A percentile compares a stretch with the other conserved stretches of the same genome.
phyloP scores from a whole-genome alignment of 37 sponge, comb jelly and placozoan species.

The Trichoplax adhaerens region DNA sequence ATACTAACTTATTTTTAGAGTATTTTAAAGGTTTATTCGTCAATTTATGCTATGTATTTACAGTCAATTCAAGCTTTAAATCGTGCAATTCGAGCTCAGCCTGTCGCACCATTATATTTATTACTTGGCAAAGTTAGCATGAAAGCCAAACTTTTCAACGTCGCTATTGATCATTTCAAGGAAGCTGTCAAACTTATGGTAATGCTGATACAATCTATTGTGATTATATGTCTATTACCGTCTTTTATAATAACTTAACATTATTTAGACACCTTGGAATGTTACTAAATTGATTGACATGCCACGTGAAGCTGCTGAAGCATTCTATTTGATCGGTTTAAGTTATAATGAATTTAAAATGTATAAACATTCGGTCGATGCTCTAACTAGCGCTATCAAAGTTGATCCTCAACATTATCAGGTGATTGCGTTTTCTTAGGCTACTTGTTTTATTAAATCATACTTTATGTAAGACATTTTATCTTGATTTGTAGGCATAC shows the following conservation, averaged over 20 bases:
- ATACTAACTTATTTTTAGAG: slow-evolving; percentile 5
- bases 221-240: no score
- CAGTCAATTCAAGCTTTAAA: slow-evolving; percentile 9
- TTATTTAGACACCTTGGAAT: no score
- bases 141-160: slow-evolving; percentile 29
- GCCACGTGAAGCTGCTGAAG: slow-evolving; percentile 8
- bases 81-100: background rate
- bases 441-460: background rate
- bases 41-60: background rate
- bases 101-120: slow-evolving; percentile 7
- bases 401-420: slow-evolving; percentile 17
- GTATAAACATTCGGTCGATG: slow-evolving; percentile 30
- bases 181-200: slow-evolving; percentile 32
- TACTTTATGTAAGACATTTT: background rate
- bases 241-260: no score
- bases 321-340: slow-evolving; percentile 52
- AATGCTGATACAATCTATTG: slow-evolving; percentile 4
- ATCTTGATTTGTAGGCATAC: slow-evolving; percentile 33
- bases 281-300: background rate
- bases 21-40: background rate
- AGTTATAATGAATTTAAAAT: slow-evolving; percentile 24
- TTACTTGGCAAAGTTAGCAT: slow-evolving; percentile 48
- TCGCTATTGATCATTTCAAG: slow-evolving; percentile 41
- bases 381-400: slow-evolving; percentile 28
- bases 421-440: slow-evolving; percentile 10